Evolutionary conservation across 2,797 vertebrate genomes (phyloP), one percentile per base, ranked within the genome.

Genomic region (Peromyscus aztecus): DNA sequence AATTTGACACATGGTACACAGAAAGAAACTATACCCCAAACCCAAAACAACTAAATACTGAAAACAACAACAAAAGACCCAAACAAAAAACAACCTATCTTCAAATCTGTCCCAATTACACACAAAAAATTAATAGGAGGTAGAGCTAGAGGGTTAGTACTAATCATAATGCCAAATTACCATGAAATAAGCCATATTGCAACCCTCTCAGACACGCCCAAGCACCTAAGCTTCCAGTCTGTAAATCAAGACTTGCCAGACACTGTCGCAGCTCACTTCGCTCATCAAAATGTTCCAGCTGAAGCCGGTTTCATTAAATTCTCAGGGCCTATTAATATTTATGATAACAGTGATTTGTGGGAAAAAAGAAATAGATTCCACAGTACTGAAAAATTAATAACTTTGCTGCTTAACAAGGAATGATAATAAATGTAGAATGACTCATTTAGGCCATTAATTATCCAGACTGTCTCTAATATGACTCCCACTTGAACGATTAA

Each of bases 321-420:
- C 65, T 93, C 73, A 88, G 75, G 76, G 89, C 82, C 76, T 92
- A 94, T 97, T 97, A 96, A 95, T 94, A 97, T 95, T 94, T 95
- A 92, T 91, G 77, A 63, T 57, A 71, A 65, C 55, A 97, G 86
- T 88, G 90, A 97, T 97, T 97, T 97, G 76, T 94, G 97, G 40
- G 63, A 96, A 97, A 97, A 88, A 63, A 52, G 97, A 49, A 97
- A 89, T 57, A 69, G 40, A 55, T 87, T 91, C 37, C n/a, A 37
- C 13, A 34, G 81, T 92, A 59, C 76, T 96, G 83, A 97, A 97
- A 97, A 96, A 95, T 94, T 92, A 77, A 92, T 94, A 82, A 96
- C 69, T 96, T 92, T 92, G 57, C 67, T 40, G 81, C 63, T 49
- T n/a, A 95, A 94, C 78, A 71, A 77, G 92, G 89, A 96, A 96